A percentile compares a stretch with the other conserved stretches of the same genome.
Evolutionary conservation across 2,888 invertebrate genomes (phyloP).

Genomic region (Morpho helenor): DNA sequence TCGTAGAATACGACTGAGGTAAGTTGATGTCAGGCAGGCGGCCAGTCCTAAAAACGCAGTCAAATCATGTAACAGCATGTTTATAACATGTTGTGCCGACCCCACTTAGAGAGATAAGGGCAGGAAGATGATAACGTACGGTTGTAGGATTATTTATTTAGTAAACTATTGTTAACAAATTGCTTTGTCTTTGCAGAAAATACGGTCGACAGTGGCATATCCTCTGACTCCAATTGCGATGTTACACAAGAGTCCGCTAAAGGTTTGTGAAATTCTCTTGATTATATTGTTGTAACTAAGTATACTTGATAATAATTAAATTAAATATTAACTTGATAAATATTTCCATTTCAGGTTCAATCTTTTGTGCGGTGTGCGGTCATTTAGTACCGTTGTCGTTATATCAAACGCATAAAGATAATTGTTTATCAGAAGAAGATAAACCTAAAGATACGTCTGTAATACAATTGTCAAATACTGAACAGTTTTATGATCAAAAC

Average conservation of each 20-base stretch:
- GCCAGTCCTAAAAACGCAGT: no score
- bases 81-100: no score
- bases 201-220: conserved; percentile 41
- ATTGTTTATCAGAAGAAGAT: conserved; percentile 21
- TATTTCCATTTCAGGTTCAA: no score
- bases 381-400: conserved; percentile 17
- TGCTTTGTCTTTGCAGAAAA: conserved; percentile 34
- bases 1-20: no score
- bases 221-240: conserved; percentile 41
- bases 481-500: conserved; percentile 22
- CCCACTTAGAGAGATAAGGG: no score
- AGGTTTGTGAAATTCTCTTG: conserved; percentile 2
- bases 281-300: no score
- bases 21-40: no score
- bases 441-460: conserved; percentile 15
- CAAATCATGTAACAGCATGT: no score
- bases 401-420: conserved; percentile 22
- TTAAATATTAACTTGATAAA: no score
- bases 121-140: no score
- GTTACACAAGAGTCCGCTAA: conserved; percentile 4
- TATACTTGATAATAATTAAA: no score
- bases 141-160: no score
- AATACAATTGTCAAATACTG: conserved; percentile 7
- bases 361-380: conserved; percentile 27
- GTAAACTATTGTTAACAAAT: not conserved